Evolutionary conservation across 2,113 vertebrate species (phyloP).

Genomic region (Tyrannus savana): DNA sequence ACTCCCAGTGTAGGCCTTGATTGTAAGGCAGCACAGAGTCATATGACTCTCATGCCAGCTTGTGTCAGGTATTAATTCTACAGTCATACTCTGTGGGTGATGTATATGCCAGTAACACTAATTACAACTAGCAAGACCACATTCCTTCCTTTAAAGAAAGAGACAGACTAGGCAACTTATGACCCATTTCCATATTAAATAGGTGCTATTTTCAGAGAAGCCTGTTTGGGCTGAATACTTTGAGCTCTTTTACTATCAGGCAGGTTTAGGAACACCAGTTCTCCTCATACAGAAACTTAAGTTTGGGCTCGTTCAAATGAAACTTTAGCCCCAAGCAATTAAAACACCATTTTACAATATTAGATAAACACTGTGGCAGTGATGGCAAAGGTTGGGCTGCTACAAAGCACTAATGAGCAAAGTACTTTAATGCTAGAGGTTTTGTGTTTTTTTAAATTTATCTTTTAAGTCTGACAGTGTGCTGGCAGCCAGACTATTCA

Average conservation of each 20-base stretch:
- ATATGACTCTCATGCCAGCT: conserved; percentile 2
- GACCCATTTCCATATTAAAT: conserved; percentile 57
- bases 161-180: not conserved
- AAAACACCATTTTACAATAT: not conserved
- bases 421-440: not conserved
- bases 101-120: conserved; percentile 36
- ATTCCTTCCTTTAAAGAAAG: conserved; percentile 45
- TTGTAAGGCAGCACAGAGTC: not conserved
- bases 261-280: not conserved
- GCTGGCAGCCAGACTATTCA: not conserved
- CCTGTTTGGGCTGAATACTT: not conserved
- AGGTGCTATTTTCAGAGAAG: not conserved
- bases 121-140: not conserved
- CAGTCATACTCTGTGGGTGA: not conserved
- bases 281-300: not conserved
- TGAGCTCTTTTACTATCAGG: not conserved
- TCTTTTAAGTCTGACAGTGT: not conserved
- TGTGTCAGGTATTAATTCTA: conserved; percentile 40
- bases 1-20: not conserved
- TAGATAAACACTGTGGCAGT: not conserved
- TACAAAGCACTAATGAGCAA: not conserved
- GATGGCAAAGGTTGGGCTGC: not conserved
- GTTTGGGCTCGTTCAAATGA: not conserved
- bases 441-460: not conserved
- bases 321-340: not conserved